Conservation (phyloP, 2,888 invertebrate genomes). For the Lasioglossum lativentre region DNA sequence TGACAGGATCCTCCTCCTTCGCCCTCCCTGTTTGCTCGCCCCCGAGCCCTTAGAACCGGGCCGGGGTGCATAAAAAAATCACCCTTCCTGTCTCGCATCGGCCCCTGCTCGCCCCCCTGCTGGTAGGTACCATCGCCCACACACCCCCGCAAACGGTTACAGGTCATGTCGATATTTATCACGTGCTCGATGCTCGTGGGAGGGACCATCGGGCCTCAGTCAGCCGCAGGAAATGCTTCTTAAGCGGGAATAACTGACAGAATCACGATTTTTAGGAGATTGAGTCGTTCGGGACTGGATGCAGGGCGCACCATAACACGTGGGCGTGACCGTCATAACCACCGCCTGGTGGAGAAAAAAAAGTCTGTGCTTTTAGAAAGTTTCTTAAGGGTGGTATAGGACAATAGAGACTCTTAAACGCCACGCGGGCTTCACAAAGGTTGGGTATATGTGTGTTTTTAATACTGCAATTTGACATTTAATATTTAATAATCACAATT, state of each 20-base stretch:
- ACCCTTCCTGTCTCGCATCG: slow-evolving; percentile 45
- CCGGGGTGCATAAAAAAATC: slow-evolving; percentile 52
- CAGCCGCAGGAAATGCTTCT: slow-evolving; percentile 8
- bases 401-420: no score
- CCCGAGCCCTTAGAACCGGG: slow-evolving; percentile 20
- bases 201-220: slow-evolving; percentile 33
- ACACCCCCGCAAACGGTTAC: slow-evolving; percentile 65
- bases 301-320: neutral
- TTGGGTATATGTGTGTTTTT: no score
- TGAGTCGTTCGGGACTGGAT: neutral
- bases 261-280: neutral
- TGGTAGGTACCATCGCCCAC: neutral
- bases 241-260: neutral
- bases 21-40: slow-evolving; percentile 48
- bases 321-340: neutral
- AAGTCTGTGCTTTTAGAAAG: no score
- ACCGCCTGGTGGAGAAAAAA: no score
- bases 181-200: slow-evolving; percentile 43
- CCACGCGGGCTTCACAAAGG: no score
- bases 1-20: slow-evolving; percentile 68
- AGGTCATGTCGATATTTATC: slow-evolving; percentile 72
- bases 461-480: no score
- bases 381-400: no score
- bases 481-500: no score
- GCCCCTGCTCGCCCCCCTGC: neutral